A percentile compares a stretch with the other conserved stretches of the same genome.
These are phyloP conservation scores for Heterotilapia buettikoferi DNA, from an alignment of 2,113 vertebrate genomes.

Conservation along the genomic window DNA sequence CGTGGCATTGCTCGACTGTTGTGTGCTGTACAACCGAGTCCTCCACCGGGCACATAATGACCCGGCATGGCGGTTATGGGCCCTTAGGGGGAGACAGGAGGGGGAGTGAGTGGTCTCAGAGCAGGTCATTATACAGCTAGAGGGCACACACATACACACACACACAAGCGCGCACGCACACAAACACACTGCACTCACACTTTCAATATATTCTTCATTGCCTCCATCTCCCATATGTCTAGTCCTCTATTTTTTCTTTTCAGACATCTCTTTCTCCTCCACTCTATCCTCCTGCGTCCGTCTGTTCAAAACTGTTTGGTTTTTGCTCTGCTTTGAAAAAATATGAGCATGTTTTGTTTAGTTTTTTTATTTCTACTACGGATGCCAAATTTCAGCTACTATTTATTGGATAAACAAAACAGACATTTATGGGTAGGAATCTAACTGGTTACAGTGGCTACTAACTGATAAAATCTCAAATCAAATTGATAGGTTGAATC, in stretches of 20 bases:
- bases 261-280: slow-evolving; percentile 43
- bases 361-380: rapidly evolving
- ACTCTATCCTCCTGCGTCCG: background rate
- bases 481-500: slow-evolving; percentile 4
- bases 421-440: background rate
- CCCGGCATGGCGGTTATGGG: slow-evolving; percentile 69
- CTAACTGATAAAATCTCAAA: slow-evolving; percentile 41
- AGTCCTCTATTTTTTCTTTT: slow-evolving; percentile 22
- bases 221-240: slow-evolving; percentile 57
- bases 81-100: slow-evolving; percentile 65
- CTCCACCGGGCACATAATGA: slow-evolving; percentile 76
- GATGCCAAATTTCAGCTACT: background rate
- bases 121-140: slow-evolving; percentile 72
- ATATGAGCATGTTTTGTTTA: background rate
- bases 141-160: slow-evolving; percentile 52
- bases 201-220: slow-evolving; percentile 58
- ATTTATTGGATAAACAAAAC: background rate
- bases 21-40: slow-evolving; percentile 61
- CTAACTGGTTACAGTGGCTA: background rate
- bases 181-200: slow-evolving; percentile 28
- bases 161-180: background rate
- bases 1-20: slow-evolving; percentile 26
- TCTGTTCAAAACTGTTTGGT: background rate
- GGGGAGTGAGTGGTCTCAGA: slow-evolving; percentile 63
- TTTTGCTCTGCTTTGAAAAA: background rate